Evolutionary conservation across 2,113 vertebrate genomes (phyloP).

Genomic region (Aleadryas rufinucha): DNA sequence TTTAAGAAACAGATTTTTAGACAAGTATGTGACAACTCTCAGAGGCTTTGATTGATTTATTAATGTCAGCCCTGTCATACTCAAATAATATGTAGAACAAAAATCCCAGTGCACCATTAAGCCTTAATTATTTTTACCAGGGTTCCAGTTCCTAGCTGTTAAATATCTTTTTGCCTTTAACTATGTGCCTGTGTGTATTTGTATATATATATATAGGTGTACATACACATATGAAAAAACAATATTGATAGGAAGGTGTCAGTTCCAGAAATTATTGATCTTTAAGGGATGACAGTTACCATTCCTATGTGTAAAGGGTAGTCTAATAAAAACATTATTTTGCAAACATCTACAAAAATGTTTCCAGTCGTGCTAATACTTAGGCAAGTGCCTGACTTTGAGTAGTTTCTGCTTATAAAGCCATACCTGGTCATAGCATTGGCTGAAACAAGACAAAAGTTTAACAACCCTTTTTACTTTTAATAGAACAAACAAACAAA

Average conservation of each 20-base stretch:
- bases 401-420: background rate
- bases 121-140: slow-evolving; percentile 14
- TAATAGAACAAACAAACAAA: background rate
- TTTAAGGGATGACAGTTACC: background rate
- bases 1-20: background rate
- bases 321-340: background rate
- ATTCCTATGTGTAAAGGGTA: background rate
- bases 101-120: background rate
- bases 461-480: background rate
- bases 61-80: background rate
- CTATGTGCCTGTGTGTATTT: background rate
- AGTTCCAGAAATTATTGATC: background rate
- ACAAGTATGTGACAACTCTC: background rate
- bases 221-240: background rate
- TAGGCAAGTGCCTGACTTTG: background rate
- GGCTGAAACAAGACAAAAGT: background rate
- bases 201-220: background rate
- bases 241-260: background rate
- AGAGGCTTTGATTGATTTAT: background rate
- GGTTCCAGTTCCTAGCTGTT: background rate
- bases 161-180: background rate
- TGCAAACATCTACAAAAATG: background rate
- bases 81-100: background rate
- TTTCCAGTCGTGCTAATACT: background rate
- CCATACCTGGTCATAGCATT: background rate